A percentile compares a stretch with the other conserved stretches of the same genome.
Conservation (phyloP, 2,888 invertebrate genomes). For the Oligia fasciuncula region DNA sequence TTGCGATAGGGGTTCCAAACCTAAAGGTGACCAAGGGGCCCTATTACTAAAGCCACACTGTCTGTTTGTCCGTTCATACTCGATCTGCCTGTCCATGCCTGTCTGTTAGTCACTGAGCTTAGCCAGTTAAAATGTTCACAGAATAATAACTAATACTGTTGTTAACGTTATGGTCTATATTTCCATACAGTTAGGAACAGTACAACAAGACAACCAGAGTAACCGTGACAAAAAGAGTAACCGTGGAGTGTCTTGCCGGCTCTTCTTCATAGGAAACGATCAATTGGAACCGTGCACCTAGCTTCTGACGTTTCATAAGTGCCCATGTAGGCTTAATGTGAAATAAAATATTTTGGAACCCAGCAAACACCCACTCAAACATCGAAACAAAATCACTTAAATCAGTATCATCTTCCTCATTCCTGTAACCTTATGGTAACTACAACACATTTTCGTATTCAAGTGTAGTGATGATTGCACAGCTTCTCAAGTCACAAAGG, state of each 20-base stretch:
- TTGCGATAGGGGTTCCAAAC: not conserved
- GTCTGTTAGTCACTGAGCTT: not conserved
- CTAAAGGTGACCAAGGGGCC: not conserved
- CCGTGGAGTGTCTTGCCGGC: too few species aligned
- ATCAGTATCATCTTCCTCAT: conserved; percentile 1
- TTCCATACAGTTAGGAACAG: not conserved
- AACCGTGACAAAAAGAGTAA: too few species aligned
- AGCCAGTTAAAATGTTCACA: not conserved
- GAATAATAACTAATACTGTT: not conserved
- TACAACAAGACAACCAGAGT: not conserved
- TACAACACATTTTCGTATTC: conserved; percentile 35
- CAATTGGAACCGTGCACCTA: too few species aligned
- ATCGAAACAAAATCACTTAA: not conserved
- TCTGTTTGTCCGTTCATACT: not conserved
- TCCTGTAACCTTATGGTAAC: conserved; percentile 11
- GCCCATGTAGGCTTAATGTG: too few species aligned
- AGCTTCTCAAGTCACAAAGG: conserved; percentile 69
- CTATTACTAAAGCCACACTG: not conserved
- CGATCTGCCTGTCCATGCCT: not conserved
- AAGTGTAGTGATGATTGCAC: conserved; percentile 57
- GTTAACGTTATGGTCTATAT: too few species aligned
- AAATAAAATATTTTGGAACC: not conserved
- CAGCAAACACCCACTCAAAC: not conserved
- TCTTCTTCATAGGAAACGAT: too few species aligned
- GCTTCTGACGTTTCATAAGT: too few species aligned